Evolutionary conservation across 2,888 invertebrate genomes (phyloP).

Genomic region (Agapostemon virescens): DNA sequence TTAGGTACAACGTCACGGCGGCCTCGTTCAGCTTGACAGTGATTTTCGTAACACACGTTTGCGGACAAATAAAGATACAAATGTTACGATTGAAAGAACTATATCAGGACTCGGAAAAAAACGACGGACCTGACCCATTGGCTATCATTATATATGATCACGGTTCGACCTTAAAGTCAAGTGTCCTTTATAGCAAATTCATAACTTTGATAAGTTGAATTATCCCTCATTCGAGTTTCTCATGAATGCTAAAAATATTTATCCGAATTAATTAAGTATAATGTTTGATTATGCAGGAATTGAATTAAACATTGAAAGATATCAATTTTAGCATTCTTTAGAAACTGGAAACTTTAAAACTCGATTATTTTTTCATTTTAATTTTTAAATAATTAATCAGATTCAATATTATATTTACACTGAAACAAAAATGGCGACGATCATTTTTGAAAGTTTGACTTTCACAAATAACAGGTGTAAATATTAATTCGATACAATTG

Average conservation of each 20-base stretch:
- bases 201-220: not conserved
- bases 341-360: not conserved
- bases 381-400: not conserved
- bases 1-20: slow-evolving; percentile 44
- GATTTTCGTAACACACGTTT: slow-evolving; percentile 57
- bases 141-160: not conserved
- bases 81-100: slow-evolving; percentile 25
- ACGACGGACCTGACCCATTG: not conserved
- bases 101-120: not conserved
- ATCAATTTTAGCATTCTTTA: not conserved
- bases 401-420: too few relatives aligned
- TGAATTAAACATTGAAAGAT: not conserved
- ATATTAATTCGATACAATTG: too few relatives aligned
- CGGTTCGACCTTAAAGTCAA: not conserved
- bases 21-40: slow-evolving; percentile 55
- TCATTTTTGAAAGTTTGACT: too few relatives aligned
- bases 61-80: slow-evolving; percentile 57
- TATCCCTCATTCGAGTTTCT: not conserved
- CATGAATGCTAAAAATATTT: not conserved
- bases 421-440: too few relatives aligned
- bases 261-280: not conserved
- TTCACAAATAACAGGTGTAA: too few relatives aligned
- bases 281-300: not conserved
- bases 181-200: not conserved
- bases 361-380: not conserved